Conservation (phyloP, 2,113 vertebrate species). For the Oncorhynchus nerka region DNA sequence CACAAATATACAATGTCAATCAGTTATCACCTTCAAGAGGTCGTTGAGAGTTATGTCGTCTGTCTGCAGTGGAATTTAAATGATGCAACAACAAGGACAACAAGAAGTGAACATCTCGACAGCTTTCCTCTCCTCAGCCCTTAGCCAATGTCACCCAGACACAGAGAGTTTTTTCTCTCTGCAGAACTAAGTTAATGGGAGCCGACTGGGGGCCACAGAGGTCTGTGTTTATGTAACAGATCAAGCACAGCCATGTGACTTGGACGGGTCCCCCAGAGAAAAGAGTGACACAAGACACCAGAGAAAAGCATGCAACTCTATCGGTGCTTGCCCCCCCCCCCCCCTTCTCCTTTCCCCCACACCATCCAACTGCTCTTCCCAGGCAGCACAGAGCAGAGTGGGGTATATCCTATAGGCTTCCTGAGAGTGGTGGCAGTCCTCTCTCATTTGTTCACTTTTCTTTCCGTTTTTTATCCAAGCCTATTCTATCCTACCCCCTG, state of each 20-base stretch:
- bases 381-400: slow-evolving; percentile 23
- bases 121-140: slow-evolving; percentile 46
- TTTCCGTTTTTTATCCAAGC: slow-evolving; percentile 57
- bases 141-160: slow-evolving; percentile 54
- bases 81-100: slow-evolving; percentile 15
- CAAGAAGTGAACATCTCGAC: slow-evolving; percentile 49
- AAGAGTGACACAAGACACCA: slow-evolving; percentile 69
- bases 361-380: slow-evolving; percentile 52
- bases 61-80: slow-evolving; percentile 15
- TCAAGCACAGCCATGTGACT: slow-evolving; percentile 68
- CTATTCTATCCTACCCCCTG: slow-evolving; percentile 49
- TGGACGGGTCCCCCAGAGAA: slow-evolving; percentile 45
- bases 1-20: neutral
- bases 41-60: slow-evolving; percentile 28
- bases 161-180: slow-evolving; percentile 44
- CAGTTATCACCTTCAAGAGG: slow-evolving; percentile 45
- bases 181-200: slow-evolving; percentile 63
- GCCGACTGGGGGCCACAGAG: slow-evolving; percentile 62
- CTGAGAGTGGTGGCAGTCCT: slow-evolving; percentile 72
- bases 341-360: slow-evolving; percentile 40
- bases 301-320: slow-evolving; percentile 47
- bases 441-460: slow-evolving; percentile 71
- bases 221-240: slow-evolving; percentile 72
- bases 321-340: slow-evolving; percentile 25
- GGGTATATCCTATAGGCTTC: slow-evolving; percentile 58